Percentiles rank a stretch among this genome's conserved stretches.
These are phyloP conservation scores for Spisula subtruncata DNA, from an alignment of 2,888 invertebrate species.

Conservation along the genomic window DNA sequence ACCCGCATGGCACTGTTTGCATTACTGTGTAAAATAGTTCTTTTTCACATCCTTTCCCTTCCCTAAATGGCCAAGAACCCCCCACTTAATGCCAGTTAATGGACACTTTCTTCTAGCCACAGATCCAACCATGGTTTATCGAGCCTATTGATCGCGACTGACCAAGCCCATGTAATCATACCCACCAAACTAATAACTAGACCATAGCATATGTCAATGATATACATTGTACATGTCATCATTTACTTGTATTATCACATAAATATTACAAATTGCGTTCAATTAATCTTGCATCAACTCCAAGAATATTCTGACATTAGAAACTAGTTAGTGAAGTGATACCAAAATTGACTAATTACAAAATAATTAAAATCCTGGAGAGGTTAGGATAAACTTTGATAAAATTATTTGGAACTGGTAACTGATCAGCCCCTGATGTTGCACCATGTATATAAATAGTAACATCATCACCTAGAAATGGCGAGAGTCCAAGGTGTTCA, in stretches of 20 bases:
- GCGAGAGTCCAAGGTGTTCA: conserved; percentile 39
- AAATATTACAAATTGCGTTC: not conserved
- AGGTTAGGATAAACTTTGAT: not conserved
- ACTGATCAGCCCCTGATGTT: conserved; percentile 36
- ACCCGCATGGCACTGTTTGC: too few species aligned
- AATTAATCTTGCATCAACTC: conserved; percentile 26
- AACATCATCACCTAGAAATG: conserved; percentile 31
- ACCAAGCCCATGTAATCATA: too few species aligned
- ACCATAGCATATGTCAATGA: too few species aligned
- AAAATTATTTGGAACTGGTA: not conserved
- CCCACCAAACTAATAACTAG: too few species aligned
- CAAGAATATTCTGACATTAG: not conserved
- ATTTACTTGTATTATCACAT: not conserved
- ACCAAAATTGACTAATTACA: not conserved
- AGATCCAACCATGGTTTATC: not conserved
- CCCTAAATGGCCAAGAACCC: too few species aligned
- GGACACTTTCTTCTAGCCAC: too few species aligned
- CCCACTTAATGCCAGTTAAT: too few species aligned
- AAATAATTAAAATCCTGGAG: not conserved
- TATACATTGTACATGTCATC: not conserved
- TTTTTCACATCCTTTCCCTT: too few species aligned
- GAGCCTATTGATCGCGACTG: too few species aligned
- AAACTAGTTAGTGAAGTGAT: not conserved
- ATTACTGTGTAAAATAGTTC: too few species aligned
- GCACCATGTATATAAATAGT: conserved; percentile 57